Base-by-base conservation (phyloP, 1,140 invertebrate genomes). In the Sitophilus oryzae region DNA sequence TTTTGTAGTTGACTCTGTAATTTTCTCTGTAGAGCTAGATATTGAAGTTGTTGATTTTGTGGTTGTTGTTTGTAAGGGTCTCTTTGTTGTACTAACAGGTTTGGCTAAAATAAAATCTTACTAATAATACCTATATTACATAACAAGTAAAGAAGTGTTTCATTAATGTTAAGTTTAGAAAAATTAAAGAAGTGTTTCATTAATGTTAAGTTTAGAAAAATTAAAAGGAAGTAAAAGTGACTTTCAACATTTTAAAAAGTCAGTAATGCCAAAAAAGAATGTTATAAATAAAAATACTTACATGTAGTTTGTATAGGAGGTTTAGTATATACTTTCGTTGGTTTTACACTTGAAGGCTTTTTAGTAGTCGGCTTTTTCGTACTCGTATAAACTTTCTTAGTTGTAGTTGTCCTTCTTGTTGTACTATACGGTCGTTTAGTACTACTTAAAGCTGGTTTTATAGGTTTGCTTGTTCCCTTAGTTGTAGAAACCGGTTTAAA, bases 311-410 rank as follows among this genome's bases (percentile, higher is more conserved):
- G n/a, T n/a, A n/a, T n/a, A n/a, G n/a, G n/a, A n/a, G n/a, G n/a
- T n/a, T n/a, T n/a, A n/a, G 74, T 51, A 22, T 15, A 19, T 23
- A 9, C 53, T 36, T 44, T 53, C 8, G 54, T 72, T 20, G 76
- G 74, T 55, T 74, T 76, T 23, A 75, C 71, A 14, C 74, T 74
- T 64, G 40, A 69, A 70, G 34, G 8, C 22, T 14, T 54, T 15
- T n/a, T 72, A 14, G 75, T 74, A 63, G 40, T 70, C 69, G 34
- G 2, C 22, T 14, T 54, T 15, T n/a, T 45, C 0, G 19, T 45
- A 19, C 58, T 62, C 18, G 64, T 65, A 20, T 58, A 42, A 30
- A 68, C 59, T 46, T 62, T 70, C 34, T 51, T 51, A 48, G 30
- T 74, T 2, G n/a, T n/a, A n/a, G 66, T 57, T 11, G 67, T 65